Evolutionary conservation across 2,888 invertebrate species (phyloP), one percentile per base, ranked within the genome.

Genomic region (Ichneumon xanthorius): DNA sequence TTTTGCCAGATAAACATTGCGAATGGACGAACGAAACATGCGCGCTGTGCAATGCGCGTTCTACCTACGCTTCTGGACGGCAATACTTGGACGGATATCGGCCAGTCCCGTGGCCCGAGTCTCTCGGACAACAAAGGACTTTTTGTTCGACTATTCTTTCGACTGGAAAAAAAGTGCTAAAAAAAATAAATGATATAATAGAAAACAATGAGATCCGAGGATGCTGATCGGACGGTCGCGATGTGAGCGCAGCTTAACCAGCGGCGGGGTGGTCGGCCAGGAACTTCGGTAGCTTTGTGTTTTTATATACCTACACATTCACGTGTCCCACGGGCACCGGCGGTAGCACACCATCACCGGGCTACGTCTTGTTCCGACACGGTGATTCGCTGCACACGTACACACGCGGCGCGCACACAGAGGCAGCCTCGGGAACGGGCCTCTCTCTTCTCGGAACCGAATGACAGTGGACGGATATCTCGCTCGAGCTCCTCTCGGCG

Each of bases 381-480:
- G 58, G 48, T 7, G n/a, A 80, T 77, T 55, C 72, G 80, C 68
- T 65, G 85, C 79, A 70, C 53, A 19, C 68, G 70, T 75, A 33
- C 48, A 40, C 37, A 70, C 89, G 88, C 89, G 78, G 40, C 68
- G 79, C 88, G 88, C 88, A 71, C 83, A 72, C 67, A 58, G 77
- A 33, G 68, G 37, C 78, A 72, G 84, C 76, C 78, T 30, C 55
- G 71, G 53, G 61, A 63, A 63, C 63, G 30, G 14, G 58, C 77
- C 84, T 86, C 85, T 87, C 84, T 84, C 85, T 90, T 89, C 89
- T 87, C 79, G 84, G 91, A 91, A 91, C 88, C 86, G 87, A 90
- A 90, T 91, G 91, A 91, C 90, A 90, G 89, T 89, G 86, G 78
- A 77, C 55, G 82, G 40, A 70, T 50, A 48, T 67, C 79, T 72